Evolutionary conservation across 2,797 vertebrate species (phyloP).

Genomic region (Petrocephalus schoutedeni): DNA sequence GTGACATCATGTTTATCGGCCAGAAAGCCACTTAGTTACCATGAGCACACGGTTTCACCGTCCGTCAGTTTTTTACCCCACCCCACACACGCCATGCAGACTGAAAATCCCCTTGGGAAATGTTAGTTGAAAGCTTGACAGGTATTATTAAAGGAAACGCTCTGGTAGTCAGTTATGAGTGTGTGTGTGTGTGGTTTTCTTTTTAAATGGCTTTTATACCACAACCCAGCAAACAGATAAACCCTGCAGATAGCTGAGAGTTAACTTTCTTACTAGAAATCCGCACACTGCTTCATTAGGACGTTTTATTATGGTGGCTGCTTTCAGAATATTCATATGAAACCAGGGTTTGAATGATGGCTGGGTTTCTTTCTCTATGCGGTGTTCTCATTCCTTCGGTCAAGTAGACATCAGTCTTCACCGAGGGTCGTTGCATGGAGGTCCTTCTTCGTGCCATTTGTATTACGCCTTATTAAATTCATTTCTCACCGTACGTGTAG

Average conservation of each 20-base stretch:
- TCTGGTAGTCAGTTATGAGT: slow-evolving; percentile 3
- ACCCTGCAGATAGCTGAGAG: not conserved
- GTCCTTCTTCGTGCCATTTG: not conserved
- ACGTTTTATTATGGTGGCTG: not conserved
- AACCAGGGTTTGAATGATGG: not conserved
- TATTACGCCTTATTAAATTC: not conserved
- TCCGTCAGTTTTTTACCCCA: not conserved
- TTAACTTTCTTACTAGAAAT: slow-evolving; percentile 4
- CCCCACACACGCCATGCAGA: not conserved
- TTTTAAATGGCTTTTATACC: not conserved
- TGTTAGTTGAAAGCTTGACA: not conserved
- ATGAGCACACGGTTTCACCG: not conserved
- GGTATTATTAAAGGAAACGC: not conserved
- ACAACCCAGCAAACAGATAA: not conserved
- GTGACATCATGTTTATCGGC: not conserved
- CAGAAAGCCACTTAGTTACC: not conserved
- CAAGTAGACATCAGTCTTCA: not conserved
- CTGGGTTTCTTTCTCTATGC: not conserved
- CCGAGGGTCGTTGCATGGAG: not conserved
- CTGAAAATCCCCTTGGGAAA: not conserved
- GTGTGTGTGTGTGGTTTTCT: not conserved
- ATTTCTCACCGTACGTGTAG: not conserved
- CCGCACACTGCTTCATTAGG: not conserved
- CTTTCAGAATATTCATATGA: not conserved
- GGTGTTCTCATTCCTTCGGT: not conserved